phyloP scores from a whole-genome alignment of 2,888 invertebrate genomes.

The Graphium colonna region DNA sequence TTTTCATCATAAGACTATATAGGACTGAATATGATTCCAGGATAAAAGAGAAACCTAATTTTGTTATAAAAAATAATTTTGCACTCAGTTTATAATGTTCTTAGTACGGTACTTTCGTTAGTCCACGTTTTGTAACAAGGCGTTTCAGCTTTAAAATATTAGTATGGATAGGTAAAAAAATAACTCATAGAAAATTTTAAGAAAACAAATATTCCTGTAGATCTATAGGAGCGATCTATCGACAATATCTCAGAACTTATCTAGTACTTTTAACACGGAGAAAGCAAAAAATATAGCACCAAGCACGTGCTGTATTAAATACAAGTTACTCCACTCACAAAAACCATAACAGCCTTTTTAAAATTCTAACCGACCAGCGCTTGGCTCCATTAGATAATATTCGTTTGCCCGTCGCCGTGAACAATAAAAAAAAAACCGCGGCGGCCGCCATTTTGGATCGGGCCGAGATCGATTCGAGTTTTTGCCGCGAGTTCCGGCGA shows the following conservation, averaged over 20 bases:
- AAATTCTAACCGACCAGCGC: not conserved
- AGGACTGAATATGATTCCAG: no score
- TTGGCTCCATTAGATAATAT: not conserved
- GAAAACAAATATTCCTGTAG: no score
- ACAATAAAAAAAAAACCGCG: constrained; percentile 18
- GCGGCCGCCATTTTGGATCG: constrained; percentile 19
- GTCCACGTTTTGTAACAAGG: no score
- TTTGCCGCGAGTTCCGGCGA: constrained; percentile 21
- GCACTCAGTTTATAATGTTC: no score
- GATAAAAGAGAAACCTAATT: no score
- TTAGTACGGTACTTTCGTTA: no score
- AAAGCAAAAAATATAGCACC: not conserved
- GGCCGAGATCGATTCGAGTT: constrained; percentile 15
- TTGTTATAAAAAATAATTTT: no score
- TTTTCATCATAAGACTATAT: no score
- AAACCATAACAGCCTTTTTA: not conserved
- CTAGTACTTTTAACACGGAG: not conserved
- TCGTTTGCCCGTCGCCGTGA: constrained; percentile 5
- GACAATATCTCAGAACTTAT: not conserved
- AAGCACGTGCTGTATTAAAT: not conserved
- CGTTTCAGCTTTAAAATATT: no score
- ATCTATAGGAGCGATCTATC: no score
- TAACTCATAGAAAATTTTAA: no score
- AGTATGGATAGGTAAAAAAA: no score
- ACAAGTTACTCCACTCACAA: not conserved